Conservation (phyloP, 2,888 invertebrate species). For the Norana najaformis region DNA sequence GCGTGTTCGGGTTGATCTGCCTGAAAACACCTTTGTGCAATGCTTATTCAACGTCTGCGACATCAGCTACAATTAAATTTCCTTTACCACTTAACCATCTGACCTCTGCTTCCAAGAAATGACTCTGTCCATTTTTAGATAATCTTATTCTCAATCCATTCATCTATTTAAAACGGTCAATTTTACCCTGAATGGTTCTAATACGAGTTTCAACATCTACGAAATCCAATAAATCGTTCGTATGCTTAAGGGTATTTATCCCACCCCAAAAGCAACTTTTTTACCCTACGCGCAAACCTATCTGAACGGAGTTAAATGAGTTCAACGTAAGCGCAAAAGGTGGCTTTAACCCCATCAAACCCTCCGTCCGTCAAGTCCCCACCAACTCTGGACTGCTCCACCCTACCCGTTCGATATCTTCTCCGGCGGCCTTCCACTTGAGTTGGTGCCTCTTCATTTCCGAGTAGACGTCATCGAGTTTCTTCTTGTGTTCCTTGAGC, state of each 20-base stretch:
- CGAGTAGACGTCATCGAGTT: constrained; percentile 43
- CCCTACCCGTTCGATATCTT: constrained; percentile 43
- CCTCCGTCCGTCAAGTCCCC: background rate
- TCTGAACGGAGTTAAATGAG: background rate
- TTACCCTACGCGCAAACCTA: background rate
- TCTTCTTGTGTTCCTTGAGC: constrained; percentile 44
- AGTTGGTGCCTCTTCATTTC: constrained; percentile 43
- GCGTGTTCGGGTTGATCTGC: too few relatives aligned
- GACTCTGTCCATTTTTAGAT: too few relatives aligned
- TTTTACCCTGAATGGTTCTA: too few relatives aligned
- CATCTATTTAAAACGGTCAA: too few relatives aligned
- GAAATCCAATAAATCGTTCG: too few relatives aligned
- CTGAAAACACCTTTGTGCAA: too few relatives aligned
- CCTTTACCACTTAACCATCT: too few relatives aligned
- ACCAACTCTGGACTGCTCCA: background rate
- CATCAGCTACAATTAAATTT: too few relatives aligned
- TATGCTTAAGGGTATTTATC: background rate
- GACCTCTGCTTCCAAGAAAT: too few relatives aligned
- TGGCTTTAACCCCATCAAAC: background rate
- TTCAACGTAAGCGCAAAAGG: background rate
- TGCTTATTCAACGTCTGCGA: too few relatives aligned
- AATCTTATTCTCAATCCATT: too few relatives aligned
- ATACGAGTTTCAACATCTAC: too few relatives aligned
- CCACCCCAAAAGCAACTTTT: background rate
- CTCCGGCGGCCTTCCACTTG: constrained; percentile 44